phyloP scores from a whole-genome alignment of 2,113 vertebrate genomes.

The Trematomus loennbergii region DNA sequence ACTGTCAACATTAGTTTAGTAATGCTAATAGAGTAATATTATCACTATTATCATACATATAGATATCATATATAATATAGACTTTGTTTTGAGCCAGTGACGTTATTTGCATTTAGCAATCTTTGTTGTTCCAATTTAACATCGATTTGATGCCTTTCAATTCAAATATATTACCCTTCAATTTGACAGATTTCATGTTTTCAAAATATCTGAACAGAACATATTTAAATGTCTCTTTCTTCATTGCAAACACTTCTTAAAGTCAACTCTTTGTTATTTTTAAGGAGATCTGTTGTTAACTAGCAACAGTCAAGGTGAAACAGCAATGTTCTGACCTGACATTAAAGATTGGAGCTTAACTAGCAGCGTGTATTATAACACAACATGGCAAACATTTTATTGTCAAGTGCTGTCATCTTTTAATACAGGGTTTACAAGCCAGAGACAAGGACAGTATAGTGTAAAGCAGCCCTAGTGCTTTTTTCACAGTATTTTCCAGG shows the following conservation, averaged over 20 bases:
- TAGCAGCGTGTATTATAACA: constrained; percentile 36
- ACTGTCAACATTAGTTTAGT: no score
- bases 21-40: no score
- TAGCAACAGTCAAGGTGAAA: background rate
- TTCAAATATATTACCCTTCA: no score
- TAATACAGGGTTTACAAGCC: constrained; percentile 30
- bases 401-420: constrained; percentile 35
- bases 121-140: no score
- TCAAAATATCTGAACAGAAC: no score
- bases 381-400: constrained; percentile 31
- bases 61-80: no score
- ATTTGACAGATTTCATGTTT: no score
- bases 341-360: constrained; percentile 9
- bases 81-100: no score
- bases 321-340: background rate
- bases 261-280: background rate
- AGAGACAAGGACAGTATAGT: constrained; percentile 30
- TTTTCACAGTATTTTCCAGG: constrained; percentile 31
- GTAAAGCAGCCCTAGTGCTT: constrained; percentile 25
- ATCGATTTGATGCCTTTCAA: no score
- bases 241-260: background rate
- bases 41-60: no score
- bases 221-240: background rate
- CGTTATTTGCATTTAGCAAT: no score
- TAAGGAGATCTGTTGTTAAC: background rate